Conservation (phyloP, 2,888 invertebrate species). For the Philonicus albiceps region DNA sequence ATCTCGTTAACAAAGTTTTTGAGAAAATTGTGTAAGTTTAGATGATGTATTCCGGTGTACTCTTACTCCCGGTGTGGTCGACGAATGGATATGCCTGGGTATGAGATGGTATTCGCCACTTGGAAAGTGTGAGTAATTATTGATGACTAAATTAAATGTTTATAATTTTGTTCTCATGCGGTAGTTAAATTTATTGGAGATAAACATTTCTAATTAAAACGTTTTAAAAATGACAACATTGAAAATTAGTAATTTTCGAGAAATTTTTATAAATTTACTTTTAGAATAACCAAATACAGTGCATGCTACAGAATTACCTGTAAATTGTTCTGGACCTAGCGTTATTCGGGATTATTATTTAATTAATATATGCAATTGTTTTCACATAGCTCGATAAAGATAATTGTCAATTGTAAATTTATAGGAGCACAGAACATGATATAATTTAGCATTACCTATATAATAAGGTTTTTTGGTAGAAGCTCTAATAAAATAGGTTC, state of each 20-base stretch:
- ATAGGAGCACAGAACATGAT: no score
- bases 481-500: no score
- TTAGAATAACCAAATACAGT: no score
- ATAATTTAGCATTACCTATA: no score
- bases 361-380: no score
- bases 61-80: neutral
- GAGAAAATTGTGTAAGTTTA: slow-evolving; percentile 20
- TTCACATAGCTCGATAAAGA: no score
- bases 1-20: slow-evolving; percentile 44
- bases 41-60: neutral
- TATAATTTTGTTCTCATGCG: neutral
- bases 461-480: no score
- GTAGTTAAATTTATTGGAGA: neutral
- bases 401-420: no score
- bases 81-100: neutral
- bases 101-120: neutral
- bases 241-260: neutral
- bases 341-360: no score
- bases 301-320: no score
- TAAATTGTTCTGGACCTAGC: no score
- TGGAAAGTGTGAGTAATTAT: neutral
- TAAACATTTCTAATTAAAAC: neutral
- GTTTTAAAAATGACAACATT: neutral
- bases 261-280: no score
- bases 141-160: slow-evolving; percentile 5